phyloP scores from a whole-genome alignment of 2,888 invertebrate genomes.

The Euzophera pinguis region DNA sequence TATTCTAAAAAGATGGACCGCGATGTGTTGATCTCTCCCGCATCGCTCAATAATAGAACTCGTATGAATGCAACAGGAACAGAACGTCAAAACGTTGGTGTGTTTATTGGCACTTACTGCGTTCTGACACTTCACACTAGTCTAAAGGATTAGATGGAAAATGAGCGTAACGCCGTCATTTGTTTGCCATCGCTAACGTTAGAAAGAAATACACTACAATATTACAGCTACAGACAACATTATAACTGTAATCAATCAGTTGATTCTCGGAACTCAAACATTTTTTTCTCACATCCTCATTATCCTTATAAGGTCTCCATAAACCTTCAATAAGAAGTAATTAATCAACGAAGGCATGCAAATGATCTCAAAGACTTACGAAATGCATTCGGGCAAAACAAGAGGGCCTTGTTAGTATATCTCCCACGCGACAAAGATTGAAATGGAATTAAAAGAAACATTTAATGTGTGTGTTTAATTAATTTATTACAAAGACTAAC shows the following conservation, averaged over 20 bases:
- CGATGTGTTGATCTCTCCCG: conserved; percentile 79
- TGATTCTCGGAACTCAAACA: neutral
- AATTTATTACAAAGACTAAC: conserved; percentile 15
- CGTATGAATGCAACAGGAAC: conserved; percentile 57
- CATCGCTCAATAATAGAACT: conserved; percentile 78
- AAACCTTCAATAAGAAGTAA: conserved; percentile 15
- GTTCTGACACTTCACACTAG: conserved; percentile 31
- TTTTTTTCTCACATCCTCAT: conserved; percentile 6
- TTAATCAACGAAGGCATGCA: conserved; percentile 32
- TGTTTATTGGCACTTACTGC: conserved; percentile 43
- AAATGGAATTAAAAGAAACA: conserved; percentile 26
- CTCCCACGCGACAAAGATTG: conserved; percentile 38
- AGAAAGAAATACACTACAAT: neutral
- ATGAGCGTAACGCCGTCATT: conserved; percentile 51
- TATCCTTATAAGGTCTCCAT: conserved; percentile 5
- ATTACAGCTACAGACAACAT: too few relatives aligned
- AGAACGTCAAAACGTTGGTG: conserved; percentile 47
- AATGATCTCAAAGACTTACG: conserved; percentile 42
- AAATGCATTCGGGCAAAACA: conserved; percentile 47
- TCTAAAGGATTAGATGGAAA: conserved; percentile 43
- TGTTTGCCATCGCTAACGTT: conserved; percentile 40
- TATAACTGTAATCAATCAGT: neutral
- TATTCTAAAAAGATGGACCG: conserved; percentile 79
- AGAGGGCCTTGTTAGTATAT: conserved; percentile 34
- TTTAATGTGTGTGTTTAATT: conserved; percentile 18